Evolutionary conservation across 2,113 vertebrate genomes (phyloP), one percentile per base, ranked within the genome.

Genomic region (Eupsittula cactorum): DNA sequence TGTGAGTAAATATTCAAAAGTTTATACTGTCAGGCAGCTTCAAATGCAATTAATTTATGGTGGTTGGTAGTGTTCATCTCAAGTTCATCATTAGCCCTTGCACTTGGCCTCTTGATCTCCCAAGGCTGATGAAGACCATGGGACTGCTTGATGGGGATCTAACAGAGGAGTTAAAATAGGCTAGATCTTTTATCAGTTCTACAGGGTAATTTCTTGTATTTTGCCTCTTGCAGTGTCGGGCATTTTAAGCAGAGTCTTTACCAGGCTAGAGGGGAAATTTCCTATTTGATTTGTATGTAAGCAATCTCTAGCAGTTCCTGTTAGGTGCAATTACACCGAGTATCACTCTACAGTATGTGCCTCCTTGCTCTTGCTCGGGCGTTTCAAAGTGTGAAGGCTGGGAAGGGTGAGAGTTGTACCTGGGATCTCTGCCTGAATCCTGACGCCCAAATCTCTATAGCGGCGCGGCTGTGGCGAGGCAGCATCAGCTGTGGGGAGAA

Each of bases 281-380:
- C 29, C 16, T 8, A 5, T 52, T 67, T 60, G 31, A 28, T 16
- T 42, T n/a, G 9, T 55, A 2, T 28, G 18, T 21, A 41, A 86
- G 25, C 37, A 11, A 39, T 13, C 35, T 29, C 1, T 3, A 53
- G 20, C 42, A 27, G 37, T 16, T 65, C 50, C 73, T 27, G 47
- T 37, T 13, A 7, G 33, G 37, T 37, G 41, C 17, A n/a, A 21
- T 23, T 1, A 23, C 44, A 53, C 4, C 0, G 23, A 17, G 21
- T 4, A 20, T 6, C 49, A 8, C 8, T 28, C 42, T 11, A 1
- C 55, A 11, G 6, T 2, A 33, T 5, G 27, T 2, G 20, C 6
- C 55, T 46, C 18, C 29, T 44, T 11, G 86, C 67, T 65, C 63
- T 35, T 18, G 31, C 50, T 31, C 31, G 50, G 60, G 80, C 33